Evolutionary conservation across 2,888 invertebrate species (phyloP).

Genomic region (Pachliopta kotzebuea): DNA sequence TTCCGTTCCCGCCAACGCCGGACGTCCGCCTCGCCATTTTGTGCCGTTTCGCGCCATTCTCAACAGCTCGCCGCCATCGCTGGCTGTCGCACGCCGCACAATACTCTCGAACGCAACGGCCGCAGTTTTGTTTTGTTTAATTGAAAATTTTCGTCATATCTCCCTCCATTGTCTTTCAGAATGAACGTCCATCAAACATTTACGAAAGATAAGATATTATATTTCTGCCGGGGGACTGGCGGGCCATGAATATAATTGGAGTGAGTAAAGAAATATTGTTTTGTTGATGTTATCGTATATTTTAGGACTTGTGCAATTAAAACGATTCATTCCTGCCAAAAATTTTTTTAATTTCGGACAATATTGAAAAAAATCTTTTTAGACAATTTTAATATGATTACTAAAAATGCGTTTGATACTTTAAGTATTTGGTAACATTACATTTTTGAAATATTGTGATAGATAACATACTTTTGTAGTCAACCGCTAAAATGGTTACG

Average conservation of each 20-base stretch:
- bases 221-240: conserved; percentile 23
- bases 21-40: conserved; percentile 52
- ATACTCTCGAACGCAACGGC: conserved; percentile 47
- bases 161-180: conserved; percentile 53
- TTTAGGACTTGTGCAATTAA: conserved; percentile 31
- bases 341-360: no score
- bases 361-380: no score
- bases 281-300: conserved; percentile 11
- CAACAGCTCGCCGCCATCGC: conserved; percentile 43
- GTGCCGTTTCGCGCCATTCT: conserved; percentile 41
- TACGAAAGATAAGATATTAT: conserved; percentile 37
- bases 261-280: conserved; percentile 21
- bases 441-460: no score
- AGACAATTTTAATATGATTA: no score
- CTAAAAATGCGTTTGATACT: no score
- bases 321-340: background rate
- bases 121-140: conserved; percentile 69
- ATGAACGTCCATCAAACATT: conserved; percentile 42
- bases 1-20: conserved; percentile 49
- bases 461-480: no score
- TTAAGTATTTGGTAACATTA: no score
- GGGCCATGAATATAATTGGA: conserved; percentile 14
- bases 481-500: no score
- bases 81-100: conserved; percentile 53
- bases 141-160: conserved; percentile 72